These are phyloP conservation scores for Nebria brevicollis DNA, from an alignment of 2,888 invertebrate genomes.

Conservation along the genomic window DNA sequence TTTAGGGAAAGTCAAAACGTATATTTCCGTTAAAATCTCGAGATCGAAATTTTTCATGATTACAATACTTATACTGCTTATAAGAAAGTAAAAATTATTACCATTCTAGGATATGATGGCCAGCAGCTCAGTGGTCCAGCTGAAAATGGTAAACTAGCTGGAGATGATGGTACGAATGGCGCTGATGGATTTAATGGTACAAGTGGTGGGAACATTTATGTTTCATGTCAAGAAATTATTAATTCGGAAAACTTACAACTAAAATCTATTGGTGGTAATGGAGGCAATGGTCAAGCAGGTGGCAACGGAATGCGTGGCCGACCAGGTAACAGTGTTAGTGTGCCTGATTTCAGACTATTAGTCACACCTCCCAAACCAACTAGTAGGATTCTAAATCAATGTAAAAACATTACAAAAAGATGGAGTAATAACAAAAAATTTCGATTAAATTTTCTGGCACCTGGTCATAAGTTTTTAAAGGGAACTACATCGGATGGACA, in stretches of 20 bases:
- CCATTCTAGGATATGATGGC: conserved; percentile 23
- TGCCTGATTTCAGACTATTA: conserved; percentile 21
- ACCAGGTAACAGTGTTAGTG: conserved; percentile 47
- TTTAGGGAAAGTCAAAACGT: no score
- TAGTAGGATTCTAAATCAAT: background rate
- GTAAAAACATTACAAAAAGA: background rate
- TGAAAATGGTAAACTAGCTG: conserved; percentile 45
- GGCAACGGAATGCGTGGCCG: conserved; percentile 52
- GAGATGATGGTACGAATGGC: conserved; percentile 49
- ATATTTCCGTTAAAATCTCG: no score
- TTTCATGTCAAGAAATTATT: conserved; percentile 49
- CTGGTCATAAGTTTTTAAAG: conserved; percentile 2
- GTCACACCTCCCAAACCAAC: conserved; percentile 18
- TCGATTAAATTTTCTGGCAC: conserved; percentile 20
- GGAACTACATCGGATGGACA: background rate
- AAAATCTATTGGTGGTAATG: conserved; percentile 53
- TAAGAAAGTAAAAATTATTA: no score
- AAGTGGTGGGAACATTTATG: conserved; percentile 54
- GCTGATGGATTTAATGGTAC: conserved; percentile 52
- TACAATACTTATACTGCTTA: no score
- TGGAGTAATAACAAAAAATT: conserved; percentile 7
- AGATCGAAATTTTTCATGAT: no score
- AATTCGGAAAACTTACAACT: conserved; percentile 51
- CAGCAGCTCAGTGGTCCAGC: conserved; percentile 24
- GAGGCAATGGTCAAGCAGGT: conserved; percentile 54